Base-by-base conservation (phyloP, 1,140 invertebrate species). In the Eumaeus atala region DNA sequence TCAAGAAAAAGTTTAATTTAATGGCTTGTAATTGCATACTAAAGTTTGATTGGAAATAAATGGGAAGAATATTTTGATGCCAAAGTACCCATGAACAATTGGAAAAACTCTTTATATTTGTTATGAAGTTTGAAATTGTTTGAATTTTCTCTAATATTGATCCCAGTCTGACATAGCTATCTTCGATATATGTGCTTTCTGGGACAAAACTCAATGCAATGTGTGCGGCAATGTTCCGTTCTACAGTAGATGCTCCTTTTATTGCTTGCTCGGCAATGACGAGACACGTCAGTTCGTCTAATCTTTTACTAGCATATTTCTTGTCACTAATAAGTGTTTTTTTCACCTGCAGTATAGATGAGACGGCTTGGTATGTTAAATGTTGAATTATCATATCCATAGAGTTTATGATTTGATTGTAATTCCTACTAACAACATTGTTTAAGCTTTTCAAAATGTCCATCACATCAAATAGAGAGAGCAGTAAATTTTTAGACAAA, bases 361-460 rank as follows among this genome's bases (percentile, higher is more conserved):
- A 89, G 9, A 93, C 82, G 9, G 90, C 89, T 84, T 91, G 91
- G 77, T 92, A 92, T 56, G 90, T 84, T 36, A 94, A 87, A 87
- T 93, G 91, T 74, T 95, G 93, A 14, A 92, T 76, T 48, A 94
- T 90, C 73, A 93, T 90, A 59, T 91, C 90, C 58, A 89, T 85
- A 38, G 90, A 91, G 72, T 91, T 90, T 34, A 89, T 80, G 35
- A 85, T 87, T 61, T 81, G 73, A 91, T 89, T 60, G 85, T 89
- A 88, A 73, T 94, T 89, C 47, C 91, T 81, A 4, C 88, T 89
- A 48, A 93, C 90, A 9, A 78, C 90, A 57, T 90, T 90, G 76
- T 94, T 91, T 64, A 97, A 90, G 11, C 91, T 90, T 86, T 96
- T 96, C 8, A 97, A 84, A 9, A 96, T 83, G 82, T 97, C 95